These are phyloP conservation scores for Teleiodes luculella DNA, from an alignment of 2,888 invertebrate species.

Conservation along the genomic window DNA sequence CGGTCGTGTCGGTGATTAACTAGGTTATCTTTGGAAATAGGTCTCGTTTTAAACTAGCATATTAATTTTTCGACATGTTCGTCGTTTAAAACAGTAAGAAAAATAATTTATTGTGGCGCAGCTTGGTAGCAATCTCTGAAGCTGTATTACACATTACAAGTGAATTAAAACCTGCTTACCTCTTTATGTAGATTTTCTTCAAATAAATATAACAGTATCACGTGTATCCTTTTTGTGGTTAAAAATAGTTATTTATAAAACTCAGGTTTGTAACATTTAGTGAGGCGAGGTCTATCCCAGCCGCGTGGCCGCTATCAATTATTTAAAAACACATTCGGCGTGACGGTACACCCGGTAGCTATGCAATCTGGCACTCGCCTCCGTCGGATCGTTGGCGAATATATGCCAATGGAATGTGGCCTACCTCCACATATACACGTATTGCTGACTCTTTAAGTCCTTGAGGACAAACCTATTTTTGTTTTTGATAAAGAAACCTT, in stretches of 20 bases:
- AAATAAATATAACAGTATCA: too few relatives aligned
- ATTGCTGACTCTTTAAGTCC: too few relatives aligned
- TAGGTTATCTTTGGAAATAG: too few relatives aligned
- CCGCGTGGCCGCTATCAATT: constrained; percentile 12
- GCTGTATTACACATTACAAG: too few relatives aligned
- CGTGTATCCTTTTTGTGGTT: background rate
- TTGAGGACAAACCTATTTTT: background rate
- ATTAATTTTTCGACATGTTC: too few relatives aligned
- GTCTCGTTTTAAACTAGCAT: too few relatives aligned
- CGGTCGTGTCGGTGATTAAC: too few relatives aligned
- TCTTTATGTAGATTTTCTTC: too few relatives aligned
- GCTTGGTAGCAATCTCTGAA: too few relatives aligned
- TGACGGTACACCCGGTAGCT: constrained; percentile 12
- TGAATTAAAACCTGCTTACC: too few relatives aligned
- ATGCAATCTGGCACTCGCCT: constrained; percentile 12
- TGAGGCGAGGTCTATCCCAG: background rate
- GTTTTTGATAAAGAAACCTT: constrained; percentile 3
- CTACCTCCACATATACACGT: background rate
- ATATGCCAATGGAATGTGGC: background rate
- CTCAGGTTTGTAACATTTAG: background rate
- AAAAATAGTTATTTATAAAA: background rate
- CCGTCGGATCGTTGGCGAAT: background rate
- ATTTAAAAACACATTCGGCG: constrained; percentile 17
- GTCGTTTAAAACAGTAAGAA: too few relatives aligned
- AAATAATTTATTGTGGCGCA: too few relatives aligned